Evolutionary conservation across 35 echinoderm and acorn worm species (phyloP).

Genomic region (Eucidaris tribuloides): DNA sequence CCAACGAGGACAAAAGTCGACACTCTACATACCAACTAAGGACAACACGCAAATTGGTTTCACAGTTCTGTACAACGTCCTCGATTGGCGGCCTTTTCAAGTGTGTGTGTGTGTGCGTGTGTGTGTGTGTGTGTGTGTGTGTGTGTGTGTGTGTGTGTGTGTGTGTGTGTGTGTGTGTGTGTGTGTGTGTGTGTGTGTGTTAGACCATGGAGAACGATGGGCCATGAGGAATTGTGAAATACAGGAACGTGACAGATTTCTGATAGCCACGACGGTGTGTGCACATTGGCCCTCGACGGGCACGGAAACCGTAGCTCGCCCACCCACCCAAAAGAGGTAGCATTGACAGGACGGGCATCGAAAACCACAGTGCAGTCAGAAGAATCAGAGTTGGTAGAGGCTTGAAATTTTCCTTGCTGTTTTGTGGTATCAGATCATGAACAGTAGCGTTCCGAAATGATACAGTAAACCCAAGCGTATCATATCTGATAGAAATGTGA

Average conservation of each 20-base stretch:
- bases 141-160: too few species aligned
- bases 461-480: slow-evolving; percentile 34
- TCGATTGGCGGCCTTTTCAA: too few species aligned
- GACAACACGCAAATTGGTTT: too few species aligned
- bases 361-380: slow-evolving; percentile 39
- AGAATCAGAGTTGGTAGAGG: slow-evolving; percentile 18
- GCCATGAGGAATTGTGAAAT: slow-evolving; percentile 25
- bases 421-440: slow-evolving; percentile 44
- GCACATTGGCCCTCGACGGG: slow-evolving; percentile 14
- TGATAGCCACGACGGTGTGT: slow-evolving; percentile 32
- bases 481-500: slow-evolving; percentile 5
- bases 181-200: too few species aligned
- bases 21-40: too few species aligned
- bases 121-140: too few species aligned
- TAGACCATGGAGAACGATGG: not conserved
- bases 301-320: slow-evolving; percentile 42
- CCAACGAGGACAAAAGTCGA: too few species aligned
- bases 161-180: too few species aligned
- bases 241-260: slow-evolving; percentile 23
- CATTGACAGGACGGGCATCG: slow-evolving; percentile 19
- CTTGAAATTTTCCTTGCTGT: slow-evolving; percentile 41
- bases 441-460: slow-evolving; percentile 36
- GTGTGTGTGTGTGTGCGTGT: too few species aligned
- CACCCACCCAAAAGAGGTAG: slow-evolving; percentile 43
- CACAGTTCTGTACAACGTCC: too few species aligned